Conservation (phyloP, 2,888 invertebrate species). For the Kuschelorhynchus macadamiae region DNA sequence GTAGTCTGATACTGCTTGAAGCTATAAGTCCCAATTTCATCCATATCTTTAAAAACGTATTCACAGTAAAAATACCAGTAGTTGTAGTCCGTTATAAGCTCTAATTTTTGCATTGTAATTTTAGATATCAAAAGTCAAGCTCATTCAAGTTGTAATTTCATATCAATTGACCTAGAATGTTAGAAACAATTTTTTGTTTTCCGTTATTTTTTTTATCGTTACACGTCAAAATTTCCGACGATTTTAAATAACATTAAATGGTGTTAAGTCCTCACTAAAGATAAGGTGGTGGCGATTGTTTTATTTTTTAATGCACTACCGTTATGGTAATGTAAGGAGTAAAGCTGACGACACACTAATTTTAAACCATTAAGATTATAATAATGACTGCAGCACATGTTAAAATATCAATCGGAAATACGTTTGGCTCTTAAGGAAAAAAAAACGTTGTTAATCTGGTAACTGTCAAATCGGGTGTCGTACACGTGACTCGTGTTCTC, state of each 20-base stretch:
- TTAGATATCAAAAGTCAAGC: no score
- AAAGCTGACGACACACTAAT: conserved; percentile 44
- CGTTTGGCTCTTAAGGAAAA: conserved; percentile 30
- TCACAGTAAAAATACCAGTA: no score
- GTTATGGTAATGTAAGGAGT: conserved; percentile 35
- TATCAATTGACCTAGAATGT: conserved; percentile 3
- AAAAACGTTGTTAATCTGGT: no score
- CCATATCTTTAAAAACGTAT: no score
- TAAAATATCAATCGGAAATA: conserved; percentile 45
- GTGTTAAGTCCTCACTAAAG: conserved; percentile 29
- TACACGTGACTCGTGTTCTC: conserved; percentile 33
- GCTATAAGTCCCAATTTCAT: no score
- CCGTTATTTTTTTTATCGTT: conserved; percentile 21
- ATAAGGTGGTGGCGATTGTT: conserved; percentile 29
- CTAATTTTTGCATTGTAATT: no score
- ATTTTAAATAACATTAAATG: conserved; percentile 22
- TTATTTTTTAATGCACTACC: conserved; percentile 34
- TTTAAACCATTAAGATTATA: conserved; percentile 49
- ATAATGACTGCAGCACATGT: conserved; percentile 45
- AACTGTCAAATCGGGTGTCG: conserved; percentile 33
- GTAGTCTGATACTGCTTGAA: no score
- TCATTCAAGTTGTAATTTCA: no score
- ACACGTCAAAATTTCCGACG: conserved; percentile 21
- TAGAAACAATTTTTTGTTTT: conserved; percentile 6
- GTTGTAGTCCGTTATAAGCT: no score